Evolutionary conservation across 2,113 vertebrate genomes (phyloP), one percentile per base, ranked within the genome.

Genomic region (Nycticorax nycticorax): DNA sequence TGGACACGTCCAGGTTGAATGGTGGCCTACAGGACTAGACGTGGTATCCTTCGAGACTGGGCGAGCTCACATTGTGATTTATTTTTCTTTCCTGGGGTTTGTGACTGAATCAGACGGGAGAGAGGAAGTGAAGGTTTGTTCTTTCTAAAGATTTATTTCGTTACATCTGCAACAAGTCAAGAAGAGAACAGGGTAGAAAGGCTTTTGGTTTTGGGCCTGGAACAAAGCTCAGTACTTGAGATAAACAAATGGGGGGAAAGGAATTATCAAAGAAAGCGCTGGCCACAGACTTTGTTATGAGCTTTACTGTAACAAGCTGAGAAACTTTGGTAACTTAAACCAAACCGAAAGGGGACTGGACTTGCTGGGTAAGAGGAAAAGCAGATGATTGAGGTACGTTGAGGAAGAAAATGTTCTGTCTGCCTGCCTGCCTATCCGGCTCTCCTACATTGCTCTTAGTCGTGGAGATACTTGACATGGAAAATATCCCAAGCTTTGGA

Each of bases 1-100:
- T 80, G 68, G 72, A 43, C 43, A 16, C 3, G 6, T 87, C 90
- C 39, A 8, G 2, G 63, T 33, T 55, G 94, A 78, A 26, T 33
- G 79, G 85, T 89, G 92, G 41, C 80, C 81, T 66, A 20, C 55
- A 68, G 59, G 67, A 68, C 56, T 55, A 88, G 80, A 68, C 3
- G 0, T 52, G 92, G 72, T 56, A 76, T 95, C 90, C 75, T 91
- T 32, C 0, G 9, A 85, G 85, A 26, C 67, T 11, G 10, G 74
- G 82, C 0, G 1, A 92, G 85, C 75, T 83, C 92, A 90, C 12
- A 2, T 35, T 21, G 67, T 92, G 93, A 96, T 97, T 97, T 97
- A 97, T 97, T 97, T 97, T 98, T 97, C 95, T 97, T 97, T 94
- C 92, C 88, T 93, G 88, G 79, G 78, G 26, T 93, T 94, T 96